Evolutionary conservation across 2,888 invertebrate genomes (phyloP).

Genomic region (Cistogaster globosa): DNA sequence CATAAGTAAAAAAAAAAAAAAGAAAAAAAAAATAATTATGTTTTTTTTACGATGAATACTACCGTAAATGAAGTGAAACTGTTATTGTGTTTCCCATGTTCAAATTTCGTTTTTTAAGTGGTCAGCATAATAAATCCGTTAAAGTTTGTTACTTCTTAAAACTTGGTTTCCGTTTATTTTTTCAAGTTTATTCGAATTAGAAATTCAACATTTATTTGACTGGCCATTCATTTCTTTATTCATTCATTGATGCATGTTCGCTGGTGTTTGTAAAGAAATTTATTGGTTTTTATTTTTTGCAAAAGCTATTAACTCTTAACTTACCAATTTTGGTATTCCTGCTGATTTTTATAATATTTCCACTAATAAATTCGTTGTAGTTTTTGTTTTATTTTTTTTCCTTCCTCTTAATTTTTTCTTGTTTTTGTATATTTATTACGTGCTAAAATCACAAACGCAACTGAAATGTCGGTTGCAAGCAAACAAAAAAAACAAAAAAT

Average conservation of each 20-base stretch:
- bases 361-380: conserved; percentile 50
- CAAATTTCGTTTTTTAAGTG: conserved; percentile 17
- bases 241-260: conserved; percentile 56
- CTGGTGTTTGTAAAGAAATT: conserved; percentile 46
- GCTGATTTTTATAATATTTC: conserved; percentile 68
- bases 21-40: conserved; percentile 28
- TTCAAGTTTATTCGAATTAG: conserved; percentile 29
- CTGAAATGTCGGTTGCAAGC: conserved; percentile 26
- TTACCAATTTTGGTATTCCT: conserved; percentile 69
- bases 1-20: conserved; percentile 28
- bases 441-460: conserved; percentile 67
- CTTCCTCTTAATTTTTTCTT: background rate
- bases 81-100: conserved; percentile 32
- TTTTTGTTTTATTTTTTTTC: background rate
- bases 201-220: conserved; percentile 57
- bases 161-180: background rate
- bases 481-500: conserved; percentile 23
- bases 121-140: conserved; percentile 50
- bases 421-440: conserved; percentile 66
- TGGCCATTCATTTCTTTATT: conserved; percentile 46
- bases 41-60: conserved; percentile 9
- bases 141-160: background rate
- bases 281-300: conserved; percentile 45
- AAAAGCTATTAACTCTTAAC: conserved; percentile 67
- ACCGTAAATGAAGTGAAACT: conserved; percentile 46